These are phyloP conservation scores for Sweltsa coloradensis DNA, from an alignment of 1,140 invertebrate genomes.

Conservation along the genomic window DNA sequence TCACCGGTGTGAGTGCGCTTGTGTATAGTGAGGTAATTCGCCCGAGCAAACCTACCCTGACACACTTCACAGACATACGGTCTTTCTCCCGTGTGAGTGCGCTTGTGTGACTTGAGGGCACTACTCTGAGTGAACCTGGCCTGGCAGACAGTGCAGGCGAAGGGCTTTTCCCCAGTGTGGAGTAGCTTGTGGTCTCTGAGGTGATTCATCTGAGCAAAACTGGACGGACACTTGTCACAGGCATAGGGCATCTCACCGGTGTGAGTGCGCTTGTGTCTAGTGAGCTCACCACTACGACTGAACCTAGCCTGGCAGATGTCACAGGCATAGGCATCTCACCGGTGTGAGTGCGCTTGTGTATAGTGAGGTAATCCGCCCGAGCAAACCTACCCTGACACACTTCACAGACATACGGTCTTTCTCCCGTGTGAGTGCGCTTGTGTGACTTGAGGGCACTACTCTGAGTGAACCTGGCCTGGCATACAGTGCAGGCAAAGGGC, in stretches of 20 bases:
- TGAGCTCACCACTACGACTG: background rate
- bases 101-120: conserved; percentile 43
- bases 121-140: conserved; percentile 41
- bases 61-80: conserved; percentile 41
- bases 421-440: conserved; percentile 42
- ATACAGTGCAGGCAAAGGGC: conserved; percentile 41
- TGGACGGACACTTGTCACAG: conserved; percentile 22
- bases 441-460: conserved; percentile 46
- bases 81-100: conserved; percentile 46
- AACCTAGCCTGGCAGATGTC: conserved; percentile 31
- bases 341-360: conserved; percentile 38
- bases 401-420: conserved; percentile 42
- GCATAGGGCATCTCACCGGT: conserved; percentile 2
- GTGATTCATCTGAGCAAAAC: background rate
- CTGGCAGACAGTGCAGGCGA: conserved; percentile 34
- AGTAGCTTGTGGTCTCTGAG: background rate
- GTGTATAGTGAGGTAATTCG: conserved; percentile 37
- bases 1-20: conserved; percentile 40
- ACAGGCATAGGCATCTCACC: conserved; percentile 45
- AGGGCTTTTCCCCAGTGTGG: conserved; percentile 50
- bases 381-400: conserved; percentile 37
- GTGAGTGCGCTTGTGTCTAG: conserved; percentile 2
- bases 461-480: conserved; percentile 36
- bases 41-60: conserved; percentile 34
- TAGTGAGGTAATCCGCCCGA: conserved; percentile 34